phyloP scores from a whole-genome alignment of 2,888 invertebrate genomes.

The Hyles lineata region DNA sequence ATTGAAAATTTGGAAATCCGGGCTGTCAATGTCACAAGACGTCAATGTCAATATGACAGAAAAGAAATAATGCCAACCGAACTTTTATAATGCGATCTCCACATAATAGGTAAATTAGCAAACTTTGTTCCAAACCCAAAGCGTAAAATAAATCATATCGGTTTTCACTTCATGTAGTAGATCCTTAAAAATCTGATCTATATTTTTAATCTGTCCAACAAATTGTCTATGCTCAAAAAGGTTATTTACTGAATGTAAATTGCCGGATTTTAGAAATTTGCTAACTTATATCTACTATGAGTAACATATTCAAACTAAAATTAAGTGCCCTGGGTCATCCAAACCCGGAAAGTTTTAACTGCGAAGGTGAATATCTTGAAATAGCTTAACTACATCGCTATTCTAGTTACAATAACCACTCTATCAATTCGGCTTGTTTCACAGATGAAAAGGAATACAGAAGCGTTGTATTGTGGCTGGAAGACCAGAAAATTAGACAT shows the following conservation, averaged over 20 bases:
- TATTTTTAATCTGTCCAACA: not conserved
- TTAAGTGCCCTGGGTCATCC: constrained; percentile 92
- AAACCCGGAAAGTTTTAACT: constrained; percentile 88
- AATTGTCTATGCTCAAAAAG: not conserved
- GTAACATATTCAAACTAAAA: constrained; percentile 90
- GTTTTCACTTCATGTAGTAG: not conserved
- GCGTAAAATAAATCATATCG: too few relatives aligned
- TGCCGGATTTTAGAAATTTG: constrained; percentile 14
- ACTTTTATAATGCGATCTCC: not conserved
- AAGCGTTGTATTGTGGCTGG: constrained; percentile 94
- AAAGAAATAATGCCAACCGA: not conserved
- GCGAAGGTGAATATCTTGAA: constrained; percentile 85
- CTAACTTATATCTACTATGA: constrained; percentile 46
- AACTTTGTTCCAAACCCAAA: too few relatives aligned
- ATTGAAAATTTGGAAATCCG: not conserved
- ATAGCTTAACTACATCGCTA: not conserved
- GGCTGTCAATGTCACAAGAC: not conserved
- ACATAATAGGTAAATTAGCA: not conserved
- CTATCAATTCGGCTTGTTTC: constrained; percentile 46
- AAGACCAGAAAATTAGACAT: constrained; percentile 96
- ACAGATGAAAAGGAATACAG: constrained; percentile 92
- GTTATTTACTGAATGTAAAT: not conserved
- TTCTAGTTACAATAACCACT: not conserved
- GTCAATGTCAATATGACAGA: not conserved
- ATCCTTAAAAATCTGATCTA: not conserved